Base-by-base conservation (phyloP, 2,797 vertebrate species). In the Epinephelus awoara region DNA sequence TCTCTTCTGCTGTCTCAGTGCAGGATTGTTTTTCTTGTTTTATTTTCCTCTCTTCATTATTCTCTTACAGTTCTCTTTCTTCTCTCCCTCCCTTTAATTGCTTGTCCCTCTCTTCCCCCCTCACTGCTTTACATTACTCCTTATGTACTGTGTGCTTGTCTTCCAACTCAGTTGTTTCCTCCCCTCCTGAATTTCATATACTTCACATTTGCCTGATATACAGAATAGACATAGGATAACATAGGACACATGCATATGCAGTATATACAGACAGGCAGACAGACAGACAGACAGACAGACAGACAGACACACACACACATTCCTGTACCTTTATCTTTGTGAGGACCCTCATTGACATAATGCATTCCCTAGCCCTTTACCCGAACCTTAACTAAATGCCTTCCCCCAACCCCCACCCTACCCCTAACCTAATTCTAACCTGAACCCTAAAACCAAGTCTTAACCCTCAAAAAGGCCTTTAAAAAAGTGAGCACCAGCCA, bases 131-230 rank as follows among this genome's bases (percentile, higher is more conserved):
- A 25, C 0, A 46, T 66, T 40, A n/a, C 9, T 63, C 14, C 5
- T 50, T 42, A 29, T 10, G 17, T 34, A 18, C 19, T 61, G 3
- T 25, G 5, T 44, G 21, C n/a, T 23, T 42, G 2, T 59, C 23
- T 72, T 79, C 40, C 44, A 63, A 55, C 38, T 64, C 42, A 14
- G 38, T 50, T 18, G 11, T 19, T 44, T 72, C 15, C 51, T 62
- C 29, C 50, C 17, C 21, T 72, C 23, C 69, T 34, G 67, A 64
- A 52, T 80, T 18, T 42, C 55, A 62, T 12, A 82, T 62, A 21
- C 52, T 63, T 81, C 49, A 86, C 75, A 72, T 62, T 72, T 80
- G 29, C n/a, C 38, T 74, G 62, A 52, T 57, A 17, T 44, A 46
- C 40, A 27, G n/a, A 15, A 75, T 61, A 63, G 75, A 71, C 66